Evolutionary conservation across 2,113 vertebrate species (phyloP).

Genomic region (Mohoua ochrocephala): DNA sequence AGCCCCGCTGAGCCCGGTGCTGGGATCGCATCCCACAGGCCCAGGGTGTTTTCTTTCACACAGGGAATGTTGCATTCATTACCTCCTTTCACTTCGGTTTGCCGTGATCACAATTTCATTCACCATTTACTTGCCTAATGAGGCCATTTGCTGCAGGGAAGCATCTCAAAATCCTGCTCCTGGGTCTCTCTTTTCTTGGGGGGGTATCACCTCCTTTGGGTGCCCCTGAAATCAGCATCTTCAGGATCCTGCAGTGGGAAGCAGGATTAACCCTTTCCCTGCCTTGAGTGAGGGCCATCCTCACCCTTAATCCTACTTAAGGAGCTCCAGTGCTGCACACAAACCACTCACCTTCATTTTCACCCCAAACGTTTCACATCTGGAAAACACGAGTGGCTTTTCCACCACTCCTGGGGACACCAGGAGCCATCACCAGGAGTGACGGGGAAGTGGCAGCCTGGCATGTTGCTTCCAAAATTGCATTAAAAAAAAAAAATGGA

Average conservation of each 20-base stretch:
- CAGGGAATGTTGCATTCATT: rapidly evolving
- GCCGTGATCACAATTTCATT: background rate
- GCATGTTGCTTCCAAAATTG: rapidly evolving
- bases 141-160: background rate
- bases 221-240: background rate
- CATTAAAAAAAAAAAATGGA: background rate
- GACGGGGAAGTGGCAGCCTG: background rate
- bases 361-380: background rate
- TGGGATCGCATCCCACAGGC: background rate
- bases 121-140: background rate
- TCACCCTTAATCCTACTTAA: background rate
- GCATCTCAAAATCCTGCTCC: background rate
- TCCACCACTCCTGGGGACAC: background rate
- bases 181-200: background rate
- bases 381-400: background rate
- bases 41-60: background rate
- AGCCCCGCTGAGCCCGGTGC: background rate
- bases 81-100: background rate
- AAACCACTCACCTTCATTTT: background rate
- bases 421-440: rapidly evolving
- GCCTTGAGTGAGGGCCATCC: background rate
- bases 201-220: background rate
- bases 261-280: background rate
- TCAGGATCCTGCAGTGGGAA: background rate
- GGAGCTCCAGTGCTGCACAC: background rate